Base-by-base conservation (phyloP, 2,797 vertebrate genomes). In the Poeciliopsis paucimaculata region DNA sequence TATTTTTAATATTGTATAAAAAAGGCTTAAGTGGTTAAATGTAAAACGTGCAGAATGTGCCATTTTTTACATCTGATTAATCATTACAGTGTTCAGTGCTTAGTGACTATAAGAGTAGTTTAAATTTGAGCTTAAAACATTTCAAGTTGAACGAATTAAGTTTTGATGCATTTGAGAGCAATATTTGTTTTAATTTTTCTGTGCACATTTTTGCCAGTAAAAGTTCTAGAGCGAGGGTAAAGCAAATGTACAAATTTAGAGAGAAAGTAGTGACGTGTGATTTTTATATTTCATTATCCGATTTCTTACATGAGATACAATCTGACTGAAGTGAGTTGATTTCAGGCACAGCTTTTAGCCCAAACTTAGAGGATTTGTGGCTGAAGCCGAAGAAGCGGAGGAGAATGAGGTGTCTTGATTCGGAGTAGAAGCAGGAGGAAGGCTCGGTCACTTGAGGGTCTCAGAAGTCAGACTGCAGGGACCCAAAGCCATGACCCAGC, bases 391-490 rank as follows among this genome's bases (percentile, higher is more conserved):
- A 75, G 39, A 70, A 75, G 75, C 31, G 78, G 86, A 81, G 88
- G 79, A 87, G 86, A 81, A 89, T 91, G 88, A 89, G 85, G 80
- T 81, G 78, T 80, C 78, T 79, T 77, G 85, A 89, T 81, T 91
- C 80, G 80, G 76, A 77, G 86, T 81, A 89, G 82, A 87, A 86
- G 82, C 77, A 11, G n/a, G 71, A 72, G 76, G 75, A 79, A 26
- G 74, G 77, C 68, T 82, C 15, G 83, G 87, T 90, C 89, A 86
- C 77, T 47, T 53, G 62, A 83, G 79, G 88, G 75, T 83, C 85
- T 31, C 28, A 77, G 74, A 80, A 88, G 89, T 80, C 70, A 73
- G 49, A 73, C 73, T 57, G 79, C 57, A 39, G 70, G 46, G 41
- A 68, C 88, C 81, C 16, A 8, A 77, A 89, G 86, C 83, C 84